phyloP scores from a whole-genome alignment of 2,113 vertebrate genomes.

The Brachionichthys hirsutus region DNA sequence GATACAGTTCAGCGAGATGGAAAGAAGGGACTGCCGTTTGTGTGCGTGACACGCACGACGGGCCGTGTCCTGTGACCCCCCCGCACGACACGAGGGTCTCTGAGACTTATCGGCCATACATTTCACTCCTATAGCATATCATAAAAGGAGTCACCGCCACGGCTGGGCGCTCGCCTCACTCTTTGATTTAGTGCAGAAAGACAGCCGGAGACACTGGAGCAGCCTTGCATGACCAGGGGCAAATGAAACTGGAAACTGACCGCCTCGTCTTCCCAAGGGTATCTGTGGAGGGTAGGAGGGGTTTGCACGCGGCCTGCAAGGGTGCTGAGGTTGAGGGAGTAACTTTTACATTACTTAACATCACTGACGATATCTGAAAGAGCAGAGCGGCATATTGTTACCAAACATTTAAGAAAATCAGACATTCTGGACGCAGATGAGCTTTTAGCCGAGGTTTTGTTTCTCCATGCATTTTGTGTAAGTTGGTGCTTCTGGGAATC shows the following conservation, averaged over 20 bases:
- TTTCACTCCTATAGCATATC: conserved; percentile 44
- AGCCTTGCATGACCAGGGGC: conserved; percentile 54
- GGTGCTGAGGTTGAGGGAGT: not conserved
- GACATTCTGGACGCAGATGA: not conserved
- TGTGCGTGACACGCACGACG: conserved; percentile 18
- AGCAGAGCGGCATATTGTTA: too few relatives aligned
- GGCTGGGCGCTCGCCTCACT: conserved; percentile 39
- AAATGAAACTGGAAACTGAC: conserved; percentile 64
- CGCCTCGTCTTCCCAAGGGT: conserved; percentile 53
- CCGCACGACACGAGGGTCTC: not conserved
- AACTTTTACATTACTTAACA: not conserved
- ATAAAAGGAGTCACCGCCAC: conserved; percentile 68
- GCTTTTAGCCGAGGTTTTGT: conserved; percentile 5
- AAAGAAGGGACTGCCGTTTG: conserved; percentile 29
- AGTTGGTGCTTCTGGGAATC: conserved; percentile 11
- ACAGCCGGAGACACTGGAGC: conserved; percentile 35
- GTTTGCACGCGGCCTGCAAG: not conserved
- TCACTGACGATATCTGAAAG: too few relatives aligned
- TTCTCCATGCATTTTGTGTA: conserved; percentile 4
- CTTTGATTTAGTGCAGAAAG: conserved; percentile 62
- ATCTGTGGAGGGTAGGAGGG: conserved; percentile 12
- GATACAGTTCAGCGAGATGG: conserved; percentile 33
- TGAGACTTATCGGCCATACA: conserved; percentile 29
- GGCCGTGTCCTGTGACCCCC: conserved; percentile 25
- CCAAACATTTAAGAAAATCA: not conserved